These are phyloP conservation scores for Cactoblastis cactorum DNA, from an alignment of 2,888 invertebrate genomes.

Conservation along the genomic window DNA sequence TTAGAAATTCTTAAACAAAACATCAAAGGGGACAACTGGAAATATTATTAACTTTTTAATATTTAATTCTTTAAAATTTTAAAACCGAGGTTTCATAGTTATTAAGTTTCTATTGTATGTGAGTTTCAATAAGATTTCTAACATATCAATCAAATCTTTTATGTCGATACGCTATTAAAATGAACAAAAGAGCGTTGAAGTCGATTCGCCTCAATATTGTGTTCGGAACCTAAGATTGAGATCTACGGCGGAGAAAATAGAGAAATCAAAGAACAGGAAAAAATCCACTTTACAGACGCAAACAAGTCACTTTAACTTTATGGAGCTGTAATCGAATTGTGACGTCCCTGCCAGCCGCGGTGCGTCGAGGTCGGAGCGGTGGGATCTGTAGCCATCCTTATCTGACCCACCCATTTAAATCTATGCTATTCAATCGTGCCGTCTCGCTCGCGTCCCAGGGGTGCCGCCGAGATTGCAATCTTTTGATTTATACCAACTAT, in stretches of 20 bases:
- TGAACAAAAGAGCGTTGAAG: conserved; percentile 23
- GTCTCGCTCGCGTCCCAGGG: conserved; percentile 77
- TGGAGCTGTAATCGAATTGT: conserved; percentile 80
- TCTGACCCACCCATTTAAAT: conserved; percentile 77
- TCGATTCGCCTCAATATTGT: conserved; percentile 23
- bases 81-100: conserved; percentile 14
- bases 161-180: conserved; percentile 22
- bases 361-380: conserved; percentile 53
- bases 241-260: conserved; percentile 49
- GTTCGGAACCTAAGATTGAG: conserved; percentile 32
- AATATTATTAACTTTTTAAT: neutral
- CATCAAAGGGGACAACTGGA: neutral
- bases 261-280: conserved; percentile 68
- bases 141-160: conserved; percentile 15
- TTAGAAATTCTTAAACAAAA: neutral
- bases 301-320: conserved; percentile 80
- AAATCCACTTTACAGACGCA: conserved; percentile 78
- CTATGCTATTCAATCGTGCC: conserved; percentile 79
- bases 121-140: neutral
- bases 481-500: conserved; percentile 80
- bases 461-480: conserved; percentile 78
- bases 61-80: too few relatives aligned
- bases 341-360: conserved; percentile 69
- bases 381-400: conserved; percentile 74
- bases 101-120: conserved; percentile 11